Conservation (phyloP, 2,113 vertebrate genomes). For the Misgurnus anguillicaudatus region DNA sequence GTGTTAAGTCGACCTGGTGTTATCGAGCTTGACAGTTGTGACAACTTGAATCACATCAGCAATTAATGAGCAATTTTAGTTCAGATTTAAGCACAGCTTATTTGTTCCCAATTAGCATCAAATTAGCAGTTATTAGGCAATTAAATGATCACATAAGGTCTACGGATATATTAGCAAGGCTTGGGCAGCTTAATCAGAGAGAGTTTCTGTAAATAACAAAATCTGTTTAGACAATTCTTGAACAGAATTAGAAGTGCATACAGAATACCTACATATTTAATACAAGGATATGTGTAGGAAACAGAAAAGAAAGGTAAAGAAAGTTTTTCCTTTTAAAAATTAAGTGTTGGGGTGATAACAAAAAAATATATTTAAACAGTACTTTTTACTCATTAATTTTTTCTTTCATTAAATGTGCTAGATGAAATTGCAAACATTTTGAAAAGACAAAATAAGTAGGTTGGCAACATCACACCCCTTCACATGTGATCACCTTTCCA, state of each 20-base stretch:
- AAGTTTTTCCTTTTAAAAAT: too few species aligned
- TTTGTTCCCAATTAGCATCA: constrained; percentile 25
- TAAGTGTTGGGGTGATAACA: too few species aligned
- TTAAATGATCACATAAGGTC: constrained; percentile 27
- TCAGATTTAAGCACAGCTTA: constrained; percentile 33
- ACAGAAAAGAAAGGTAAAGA: too few species aligned
- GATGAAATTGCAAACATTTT: too few species aligned
- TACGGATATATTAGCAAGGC: neutral
- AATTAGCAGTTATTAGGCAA: constrained; percentile 39
- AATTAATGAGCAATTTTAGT: constrained; percentile 39
- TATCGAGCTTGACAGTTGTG: constrained; percentile 31
- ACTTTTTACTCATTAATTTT: too few species aligned
- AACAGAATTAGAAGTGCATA: neutral
- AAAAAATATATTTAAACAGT: too few species aligned
- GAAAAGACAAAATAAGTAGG: too few species aligned
- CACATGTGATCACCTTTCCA: too few species aligned
- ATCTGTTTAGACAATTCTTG: neutral
- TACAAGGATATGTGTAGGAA: too few species aligned
- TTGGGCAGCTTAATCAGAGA: constrained; percentile 15
- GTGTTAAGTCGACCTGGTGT: constrained; percentile 1
- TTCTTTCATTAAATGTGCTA: too few species aligned
- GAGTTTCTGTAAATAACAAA: neutral
- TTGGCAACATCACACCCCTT: too few species aligned
- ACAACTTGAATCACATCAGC: constrained; percentile 37
- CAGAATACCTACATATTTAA: too few species aligned